Conservation (phyloP, 2,888 invertebrate species). For the Seladonia tumulorum region DNA sequence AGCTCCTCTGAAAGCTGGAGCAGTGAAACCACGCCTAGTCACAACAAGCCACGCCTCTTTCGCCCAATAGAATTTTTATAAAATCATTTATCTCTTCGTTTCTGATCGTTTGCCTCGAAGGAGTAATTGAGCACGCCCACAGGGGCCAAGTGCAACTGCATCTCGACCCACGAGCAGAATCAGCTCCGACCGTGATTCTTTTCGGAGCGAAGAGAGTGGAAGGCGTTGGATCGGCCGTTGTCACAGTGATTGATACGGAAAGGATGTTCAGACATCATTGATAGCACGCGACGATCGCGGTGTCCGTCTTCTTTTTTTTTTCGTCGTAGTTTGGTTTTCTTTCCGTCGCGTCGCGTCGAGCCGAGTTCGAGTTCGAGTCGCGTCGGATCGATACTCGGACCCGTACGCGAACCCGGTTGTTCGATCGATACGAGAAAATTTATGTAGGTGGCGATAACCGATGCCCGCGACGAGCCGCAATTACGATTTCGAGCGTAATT, state of each 20-base stretch:
- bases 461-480: background rate
- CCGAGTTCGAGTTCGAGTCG: background rate
- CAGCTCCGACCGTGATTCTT: constrained; percentile 66
- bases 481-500: constrained; percentile 45
- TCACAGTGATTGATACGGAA: background rate
- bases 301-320: background rate
- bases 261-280: constrained; percentile 20
- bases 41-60: no score
- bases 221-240: background rate
- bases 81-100: no score
- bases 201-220: constrained; percentile 1
- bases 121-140: no score
- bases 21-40: no score
- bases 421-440: constrained; percentile 5
- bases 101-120: no score
- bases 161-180: constrained; percentile 36
- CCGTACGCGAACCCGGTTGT: background rate
- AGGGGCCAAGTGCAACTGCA: no score
- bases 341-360: background rate
- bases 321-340: background rate
- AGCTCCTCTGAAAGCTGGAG: no score
- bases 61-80: no score
- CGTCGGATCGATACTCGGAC: background rate
- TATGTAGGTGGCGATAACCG: background rate
- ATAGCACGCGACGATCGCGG: background rate